phyloP scores from a whole-genome alignment of 2,113 vertebrate genomes.

The Anoura caudifer region DNA sequence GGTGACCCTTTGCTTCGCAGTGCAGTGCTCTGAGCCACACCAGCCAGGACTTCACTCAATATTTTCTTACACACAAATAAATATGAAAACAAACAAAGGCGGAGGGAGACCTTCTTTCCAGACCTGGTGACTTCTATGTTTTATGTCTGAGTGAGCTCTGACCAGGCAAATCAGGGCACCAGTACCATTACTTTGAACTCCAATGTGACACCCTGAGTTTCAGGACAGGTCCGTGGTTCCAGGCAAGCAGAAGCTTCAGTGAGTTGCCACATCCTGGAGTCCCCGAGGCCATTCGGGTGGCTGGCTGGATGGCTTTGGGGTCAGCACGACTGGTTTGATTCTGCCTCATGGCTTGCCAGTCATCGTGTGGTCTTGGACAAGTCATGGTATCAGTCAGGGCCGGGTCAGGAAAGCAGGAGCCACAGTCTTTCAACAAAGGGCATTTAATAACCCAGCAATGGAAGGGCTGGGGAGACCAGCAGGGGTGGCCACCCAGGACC shows the following conservation, averaged over 20 bases:
- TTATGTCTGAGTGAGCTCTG: neutral
- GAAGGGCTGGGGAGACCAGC: neutral
- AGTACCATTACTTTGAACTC: neutral
- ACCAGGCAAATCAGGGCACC: neutral
- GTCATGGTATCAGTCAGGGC: neutral
- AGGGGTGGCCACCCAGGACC: rapidly evolving
- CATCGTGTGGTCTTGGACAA: neutral
- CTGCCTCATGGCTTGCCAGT: neutral
- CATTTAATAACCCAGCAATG: neutral
- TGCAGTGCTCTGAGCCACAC: no score
- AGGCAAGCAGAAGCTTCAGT: neutral
- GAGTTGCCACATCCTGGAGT: neutral
- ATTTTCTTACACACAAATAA: neutral
- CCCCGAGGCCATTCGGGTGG: neutral
- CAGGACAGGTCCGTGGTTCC: neutral
- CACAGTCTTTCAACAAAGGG: neutral
- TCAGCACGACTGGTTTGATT: neutral
- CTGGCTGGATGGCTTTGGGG: rapidly evolving
- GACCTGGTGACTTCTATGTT: neutral
- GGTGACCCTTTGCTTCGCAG: no score
- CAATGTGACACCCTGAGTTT: neutral
- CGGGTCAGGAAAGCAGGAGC: neutral
- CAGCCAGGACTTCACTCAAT: neutral
- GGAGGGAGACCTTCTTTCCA: neutral
- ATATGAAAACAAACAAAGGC: neutral